These are phyloP conservation scores for Epistrophe eligans DNA, from an alignment of 2,888 invertebrate species.

Conservation along the genomic window DNA sequence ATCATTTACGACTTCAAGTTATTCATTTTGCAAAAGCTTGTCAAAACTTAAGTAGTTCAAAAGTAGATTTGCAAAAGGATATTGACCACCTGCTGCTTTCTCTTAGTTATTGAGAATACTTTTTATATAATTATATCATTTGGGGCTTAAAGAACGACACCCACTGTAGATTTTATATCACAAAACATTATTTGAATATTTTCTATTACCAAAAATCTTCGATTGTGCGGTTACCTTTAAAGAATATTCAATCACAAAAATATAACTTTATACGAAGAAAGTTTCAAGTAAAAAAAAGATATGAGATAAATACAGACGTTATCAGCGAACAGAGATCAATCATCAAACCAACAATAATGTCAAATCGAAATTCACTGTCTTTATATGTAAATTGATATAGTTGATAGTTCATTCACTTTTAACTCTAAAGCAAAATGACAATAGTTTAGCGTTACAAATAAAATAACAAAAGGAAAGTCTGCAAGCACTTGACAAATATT, in stretches of 20 bases:
- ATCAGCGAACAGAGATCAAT: slow-evolving; percentile 70
- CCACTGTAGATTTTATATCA: no score
- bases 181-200: no score
- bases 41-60: neutral
- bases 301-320: slow-evolving; percentile 45
- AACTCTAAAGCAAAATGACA: slow-evolving; percentile 41
- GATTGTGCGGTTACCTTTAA: neutral
- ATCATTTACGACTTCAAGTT: slow-evolving; percentile 9
- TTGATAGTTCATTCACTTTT: slow-evolving; percentile 65
- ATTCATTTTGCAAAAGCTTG: slow-evolving; percentile 47
- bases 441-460: slow-evolving; percentile 63
- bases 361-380: slow-evolving; percentile 9
- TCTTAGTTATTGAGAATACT: no score
- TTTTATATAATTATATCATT: no score
- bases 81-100: no score
- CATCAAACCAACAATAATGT: slow-evolving; percentile 39
- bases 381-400: slow-evolving; percentile 47
- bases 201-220: neutral
- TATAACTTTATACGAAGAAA: neutral
- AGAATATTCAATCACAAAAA: neutral
- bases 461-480: slow-evolving; percentile 70
- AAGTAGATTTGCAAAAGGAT: neutral
- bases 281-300: slow-evolving; percentile 38
- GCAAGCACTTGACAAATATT: slow-evolving; percentile 74
- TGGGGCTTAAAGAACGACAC: no score